Evolutionary conservation across 92 coral and sea anemone species (phyloP).

Genomic region (Porites lobata): DNA sequence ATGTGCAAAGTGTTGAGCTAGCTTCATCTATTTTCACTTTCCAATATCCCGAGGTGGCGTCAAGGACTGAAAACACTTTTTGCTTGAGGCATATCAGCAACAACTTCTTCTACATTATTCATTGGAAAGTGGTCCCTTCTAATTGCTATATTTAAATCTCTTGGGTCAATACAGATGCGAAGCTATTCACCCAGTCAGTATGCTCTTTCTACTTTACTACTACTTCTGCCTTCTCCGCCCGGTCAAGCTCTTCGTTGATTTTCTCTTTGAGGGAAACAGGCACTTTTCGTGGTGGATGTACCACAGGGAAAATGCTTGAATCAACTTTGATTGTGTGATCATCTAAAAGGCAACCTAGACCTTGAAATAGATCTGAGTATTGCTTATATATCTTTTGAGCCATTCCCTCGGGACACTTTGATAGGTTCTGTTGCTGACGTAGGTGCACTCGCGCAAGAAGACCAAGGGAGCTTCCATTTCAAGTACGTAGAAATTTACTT

Average conservation of each 20-base stretch:
- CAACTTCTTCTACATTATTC: conserved; percentile 70
- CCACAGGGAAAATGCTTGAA: conserved; percentile 43
- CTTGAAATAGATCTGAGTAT: conserved; percentile 14
- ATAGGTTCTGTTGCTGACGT: background rate
- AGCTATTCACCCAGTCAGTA: conserved; percentile 75
- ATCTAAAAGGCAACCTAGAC: conserved; percentile 22
- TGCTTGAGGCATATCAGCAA: conserved; percentile 52
- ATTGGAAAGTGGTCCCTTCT: conserved; percentile 68
- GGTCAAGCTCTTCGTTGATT: conserved; percentile 48
- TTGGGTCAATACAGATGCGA: conserved; percentile 60
- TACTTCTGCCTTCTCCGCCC: conserved; percentile 1
- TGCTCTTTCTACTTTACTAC: conserved; percentile 46
- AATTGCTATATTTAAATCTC: conserved; percentile 63
- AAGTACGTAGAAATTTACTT: conserved; percentile 49
- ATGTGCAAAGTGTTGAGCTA: conserved; percentile 50
- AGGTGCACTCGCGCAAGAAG: background rate
- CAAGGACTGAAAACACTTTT: conserved; percentile 60
- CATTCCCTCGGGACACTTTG: background rate
- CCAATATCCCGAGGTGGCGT: conserved; percentile 70
- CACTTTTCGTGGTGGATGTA: conserved; percentile 69
- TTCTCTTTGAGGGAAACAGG: conserved; percentile 41
- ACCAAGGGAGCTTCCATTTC: conserved; percentile 56
- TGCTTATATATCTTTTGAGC: background rate
- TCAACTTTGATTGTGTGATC: conserved; percentile 40
- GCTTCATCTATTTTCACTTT: conserved; percentile 53